A percentile compares a stretch with the other conserved stretches of the same genome.
Evolutionary conservation across 1,140 invertebrate genomes (phyloP).

Genomic region (Bombus vancouverensis): DNA sequence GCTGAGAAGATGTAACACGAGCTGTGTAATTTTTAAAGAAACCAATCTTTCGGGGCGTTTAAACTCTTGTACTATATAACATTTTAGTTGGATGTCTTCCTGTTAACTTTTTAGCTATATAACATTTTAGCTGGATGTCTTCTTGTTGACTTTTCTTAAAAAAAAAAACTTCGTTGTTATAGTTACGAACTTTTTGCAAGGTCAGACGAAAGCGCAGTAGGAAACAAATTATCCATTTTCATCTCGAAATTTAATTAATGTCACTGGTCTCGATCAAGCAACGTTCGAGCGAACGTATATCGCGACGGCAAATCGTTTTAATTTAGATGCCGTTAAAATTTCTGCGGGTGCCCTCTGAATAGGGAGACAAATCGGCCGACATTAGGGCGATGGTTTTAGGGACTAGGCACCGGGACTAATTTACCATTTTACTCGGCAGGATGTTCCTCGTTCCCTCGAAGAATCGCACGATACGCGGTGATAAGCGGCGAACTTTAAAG

Average conservation of each 20-base stretch:
- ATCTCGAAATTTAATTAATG: background rate
- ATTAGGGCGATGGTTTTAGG: slow-evolving; percentile 53
- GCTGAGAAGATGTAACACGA: too few relatives aligned
- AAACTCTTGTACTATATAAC: too few relatives aligned
- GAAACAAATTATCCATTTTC: background rate
- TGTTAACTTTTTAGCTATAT: too few relatives aligned
- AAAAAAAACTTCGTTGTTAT: too few relatives aligned
- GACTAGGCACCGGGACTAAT: slow-evolving; percentile 56
- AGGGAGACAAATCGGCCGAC: slow-evolving; percentile 9
- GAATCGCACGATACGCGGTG: slow-evolving; percentile 61
- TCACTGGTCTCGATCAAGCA: background rate
- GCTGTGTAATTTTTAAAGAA: too few relatives aligned
- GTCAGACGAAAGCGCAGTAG: background rate
- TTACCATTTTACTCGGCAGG: slow-evolving; percentile 51
- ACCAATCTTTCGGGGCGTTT: too few relatives aligned
- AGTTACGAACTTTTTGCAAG: background rate
- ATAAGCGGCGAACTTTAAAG: slow-evolving; percentile 65
- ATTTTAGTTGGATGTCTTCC: too few relatives aligned
- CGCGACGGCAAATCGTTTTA: slow-evolving; percentile 32
- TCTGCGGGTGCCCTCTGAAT: slow-evolving; percentile 44
- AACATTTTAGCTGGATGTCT: too few relatives aligned
- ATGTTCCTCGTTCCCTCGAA: slow-evolving; percentile 65
- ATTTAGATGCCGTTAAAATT: slow-evolving; percentile 37
- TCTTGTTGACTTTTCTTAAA: too few relatives aligned
- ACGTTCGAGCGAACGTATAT: background rate